Conservation (phyloP, 2,113 vertebrate species). For the Chaetodon auriga region DNA sequence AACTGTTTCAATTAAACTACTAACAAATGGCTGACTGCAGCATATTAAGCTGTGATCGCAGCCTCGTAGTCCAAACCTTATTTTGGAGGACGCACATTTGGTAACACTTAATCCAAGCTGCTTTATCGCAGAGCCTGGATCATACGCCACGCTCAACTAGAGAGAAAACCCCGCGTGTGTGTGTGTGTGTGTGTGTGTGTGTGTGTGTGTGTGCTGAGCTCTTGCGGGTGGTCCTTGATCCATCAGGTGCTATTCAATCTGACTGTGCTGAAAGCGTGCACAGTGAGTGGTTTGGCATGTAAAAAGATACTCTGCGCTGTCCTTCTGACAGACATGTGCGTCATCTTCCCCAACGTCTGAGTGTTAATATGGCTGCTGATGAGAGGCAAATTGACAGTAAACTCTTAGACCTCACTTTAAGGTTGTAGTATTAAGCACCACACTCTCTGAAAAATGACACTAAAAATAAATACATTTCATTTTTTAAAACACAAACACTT, state of each 20-base stretch:
- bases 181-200: neutral
- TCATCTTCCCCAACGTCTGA: conserved; percentile 9
- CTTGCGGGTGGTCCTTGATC: conserved; percentile 45
- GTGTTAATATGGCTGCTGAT: conserved; percentile 13
- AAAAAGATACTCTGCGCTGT: conserved; percentile 15
- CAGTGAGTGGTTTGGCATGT: conserved; percentile 16
- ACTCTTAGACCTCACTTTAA: neutral
- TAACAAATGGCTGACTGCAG: conserved; percentile 57
- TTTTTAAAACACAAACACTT: neutral
- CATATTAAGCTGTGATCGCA: conserved; percentile 21
- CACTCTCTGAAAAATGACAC: neutral
- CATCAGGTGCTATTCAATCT: conserved; percentile 52
- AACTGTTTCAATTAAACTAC: conserved; percentile 39
- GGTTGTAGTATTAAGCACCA: neutral
- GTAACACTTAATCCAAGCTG: conserved; percentile 50
- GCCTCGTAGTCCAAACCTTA: conserved; percentile 18
- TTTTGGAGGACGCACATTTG: conserved; percentile 58
- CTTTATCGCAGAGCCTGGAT: neutral
- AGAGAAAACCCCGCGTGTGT: neutral
- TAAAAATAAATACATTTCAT: neutral
- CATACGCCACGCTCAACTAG: conserved; percentile 8
- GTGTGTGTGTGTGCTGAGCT: neutral
- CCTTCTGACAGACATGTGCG: conserved; percentile 2
- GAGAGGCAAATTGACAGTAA: conserved; percentile 7
- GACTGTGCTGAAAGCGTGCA: conserved; percentile 38